A percentile compares a stretch with the other conserved stretches of the same genome.
Conservation (phyloP, 2,797 vertebrate genomes). For the Liasis olivaceus region DNA sequence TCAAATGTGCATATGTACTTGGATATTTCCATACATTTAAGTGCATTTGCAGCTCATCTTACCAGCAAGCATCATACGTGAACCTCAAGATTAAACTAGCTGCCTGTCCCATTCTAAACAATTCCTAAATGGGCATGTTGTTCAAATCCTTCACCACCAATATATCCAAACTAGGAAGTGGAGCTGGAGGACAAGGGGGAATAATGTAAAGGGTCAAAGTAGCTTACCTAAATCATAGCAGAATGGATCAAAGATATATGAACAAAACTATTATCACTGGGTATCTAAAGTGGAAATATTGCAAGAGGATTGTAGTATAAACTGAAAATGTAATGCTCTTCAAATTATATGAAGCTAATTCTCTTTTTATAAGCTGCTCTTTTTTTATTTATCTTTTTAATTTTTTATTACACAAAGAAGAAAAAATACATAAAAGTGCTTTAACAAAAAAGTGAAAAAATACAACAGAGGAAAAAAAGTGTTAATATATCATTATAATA, state of each 20-base stretch:
- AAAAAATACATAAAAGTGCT: too few species aligned
- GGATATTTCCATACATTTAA: neutral
- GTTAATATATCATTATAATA: too few species aligned
- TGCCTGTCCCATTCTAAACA: neutral
- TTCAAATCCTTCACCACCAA: neutral
- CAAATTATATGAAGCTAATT: neutral
- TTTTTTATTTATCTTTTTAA: too few species aligned
- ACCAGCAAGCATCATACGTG: neutral
- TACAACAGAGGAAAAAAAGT: too few species aligned
- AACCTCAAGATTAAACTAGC: neutral
- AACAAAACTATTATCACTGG: neutral
- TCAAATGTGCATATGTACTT: neutral
- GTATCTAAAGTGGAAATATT: neutral
- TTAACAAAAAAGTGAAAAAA: too few species aligned
- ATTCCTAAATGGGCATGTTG: neutral
- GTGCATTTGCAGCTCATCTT: neutral
- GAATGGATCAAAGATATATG: neutral
- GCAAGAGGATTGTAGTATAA: neutral
- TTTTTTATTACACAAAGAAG: too few species aligned
- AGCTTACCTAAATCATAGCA: neutral
- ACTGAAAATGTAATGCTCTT: neutral
- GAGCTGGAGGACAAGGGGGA: neutral
- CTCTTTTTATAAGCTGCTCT: neutral
- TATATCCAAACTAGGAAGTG: neutral
- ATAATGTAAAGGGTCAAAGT: neutral